Evolutionary conservation across 2,797 vertebrate genomes (phyloP).

Genomic region (Cynopterus sphinx): DNA sequence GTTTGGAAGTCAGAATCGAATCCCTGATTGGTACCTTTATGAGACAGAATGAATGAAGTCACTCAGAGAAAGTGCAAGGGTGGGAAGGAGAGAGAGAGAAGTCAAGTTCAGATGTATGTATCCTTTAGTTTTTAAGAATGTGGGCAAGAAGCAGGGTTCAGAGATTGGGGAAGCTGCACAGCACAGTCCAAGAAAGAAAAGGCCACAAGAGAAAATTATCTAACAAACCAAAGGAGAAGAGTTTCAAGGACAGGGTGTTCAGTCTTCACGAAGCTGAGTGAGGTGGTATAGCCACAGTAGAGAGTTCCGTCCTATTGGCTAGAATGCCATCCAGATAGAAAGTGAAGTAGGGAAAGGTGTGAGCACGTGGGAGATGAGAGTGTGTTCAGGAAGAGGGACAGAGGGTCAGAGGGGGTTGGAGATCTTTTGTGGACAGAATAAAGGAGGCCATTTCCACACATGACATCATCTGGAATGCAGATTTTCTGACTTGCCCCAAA

Average conservation of each 20-base stretch:
- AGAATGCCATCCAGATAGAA: accelerated
- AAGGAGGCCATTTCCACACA: neutral
- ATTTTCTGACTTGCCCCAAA: neutral
- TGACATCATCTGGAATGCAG: neutral
- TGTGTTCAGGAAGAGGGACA: neutral
- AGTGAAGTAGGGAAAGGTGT: accelerated
- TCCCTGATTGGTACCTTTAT: neutral
- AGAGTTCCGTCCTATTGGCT: neutral
- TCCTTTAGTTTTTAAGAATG: neutral
- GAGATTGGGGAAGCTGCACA: neutral
- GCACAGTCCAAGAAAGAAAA: neutral
- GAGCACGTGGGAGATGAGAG: neutral
- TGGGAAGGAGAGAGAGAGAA: accelerated
- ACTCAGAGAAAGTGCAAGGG: neutral
- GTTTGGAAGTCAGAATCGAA: neutral
- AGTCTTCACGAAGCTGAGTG: too few species aligned
- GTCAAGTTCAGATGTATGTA: neutral
- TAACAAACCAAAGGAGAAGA: neutral
- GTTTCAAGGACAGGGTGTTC: neutral
- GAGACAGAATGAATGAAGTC: neutral
- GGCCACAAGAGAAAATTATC: accelerated
- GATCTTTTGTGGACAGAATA: neutral
- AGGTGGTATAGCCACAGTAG: accelerated
- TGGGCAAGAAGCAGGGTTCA: neutral
- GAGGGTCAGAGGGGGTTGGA: neutral